phyloP scores from a whole-genome alignment of 1,140 invertebrate genomes.

The Lysiphlebus fabarum region DNA sequence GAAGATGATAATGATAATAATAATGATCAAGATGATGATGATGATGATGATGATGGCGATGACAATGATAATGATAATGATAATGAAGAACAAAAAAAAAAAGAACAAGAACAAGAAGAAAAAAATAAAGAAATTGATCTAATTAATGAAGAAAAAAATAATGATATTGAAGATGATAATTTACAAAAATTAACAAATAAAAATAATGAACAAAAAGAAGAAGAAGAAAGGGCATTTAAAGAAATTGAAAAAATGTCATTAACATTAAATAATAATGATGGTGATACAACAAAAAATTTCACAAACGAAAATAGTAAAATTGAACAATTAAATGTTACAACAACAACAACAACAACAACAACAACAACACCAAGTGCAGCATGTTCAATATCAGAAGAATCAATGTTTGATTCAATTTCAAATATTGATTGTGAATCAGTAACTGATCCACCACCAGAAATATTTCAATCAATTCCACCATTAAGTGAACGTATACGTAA shows the following conservation, averaged over 20 bases:
- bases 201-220: background rate
- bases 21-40: background rate
- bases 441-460: conserved; percentile 32
- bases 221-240: conserved; percentile 35
- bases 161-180: background rate
- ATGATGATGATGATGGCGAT: conserved; percentile 1
- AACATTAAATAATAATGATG: conserved; percentile 4
- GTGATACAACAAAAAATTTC: conserved; percentile 5
- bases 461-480: conserved; percentile 47
- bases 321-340: conserved; percentile 17
- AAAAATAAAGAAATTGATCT: too few relatives aligned
- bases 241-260: conserved; percentile 23
- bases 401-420: conserved; percentile 36
- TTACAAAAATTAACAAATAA: background rate
- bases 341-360: conserved; percentile 13
- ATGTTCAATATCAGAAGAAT: conserved; percentile 33
- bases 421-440: conserved; percentile 34
- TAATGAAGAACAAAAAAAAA: background rate
- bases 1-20: background rate
- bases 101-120: background rate
- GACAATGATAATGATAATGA: background rate
- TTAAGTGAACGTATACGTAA: conserved; percentile 52
- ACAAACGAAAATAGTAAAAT: conserved; percentile 19
- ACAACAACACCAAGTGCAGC: background rate
- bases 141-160: too few relatives aligned